phyloP scores from a whole-genome alignment of 1,140 invertebrate species.

The Cydia strobilella region DNA sequence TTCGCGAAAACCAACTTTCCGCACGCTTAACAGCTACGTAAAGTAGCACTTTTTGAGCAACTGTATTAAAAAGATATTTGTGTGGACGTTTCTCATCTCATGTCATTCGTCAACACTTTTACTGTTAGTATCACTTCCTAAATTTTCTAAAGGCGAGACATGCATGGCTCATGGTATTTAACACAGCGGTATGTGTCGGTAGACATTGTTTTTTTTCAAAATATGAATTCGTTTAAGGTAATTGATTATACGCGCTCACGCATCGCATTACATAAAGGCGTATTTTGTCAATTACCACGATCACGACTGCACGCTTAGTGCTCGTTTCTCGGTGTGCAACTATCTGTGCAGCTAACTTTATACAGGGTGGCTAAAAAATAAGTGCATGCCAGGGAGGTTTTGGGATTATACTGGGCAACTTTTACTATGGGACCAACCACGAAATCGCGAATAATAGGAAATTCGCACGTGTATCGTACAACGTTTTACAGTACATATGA shows the following conservation, averaged over 20 bases:
- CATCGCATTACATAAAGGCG: background rate
- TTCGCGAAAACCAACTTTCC: too few species aligned
- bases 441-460: too few species aligned
- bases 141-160: background rate
- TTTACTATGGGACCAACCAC: too few species aligned
- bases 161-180: background rate
- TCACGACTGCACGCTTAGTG: background rate
- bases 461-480: too few species aligned
- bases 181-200: background rate
- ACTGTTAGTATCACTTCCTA: background rate
- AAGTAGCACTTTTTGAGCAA: too few species aligned
- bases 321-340: too few species aligned
- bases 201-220: slow-evolving; percentile 4
- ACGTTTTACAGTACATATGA: too few species aligned
- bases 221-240: slow-evolving; percentile 19
- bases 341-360: too few species aligned
- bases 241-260: background rate
- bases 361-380: too few species aligned
- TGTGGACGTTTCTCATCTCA: background rate
- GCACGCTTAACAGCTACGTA: too few species aligned
- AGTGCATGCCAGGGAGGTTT: too few species aligned
- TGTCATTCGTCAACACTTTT: slow-evolving; percentile 1
- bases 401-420: too few species aligned
- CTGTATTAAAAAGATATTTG: slow-evolving; percentile 3
- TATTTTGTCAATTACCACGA: slow-evolving; percentile 10